Evolutionary conservation across 2,113 vertebrate genomes (phyloP), one percentile per base, ranked within the genome.

Genomic region (Strix uralensis): DNA sequence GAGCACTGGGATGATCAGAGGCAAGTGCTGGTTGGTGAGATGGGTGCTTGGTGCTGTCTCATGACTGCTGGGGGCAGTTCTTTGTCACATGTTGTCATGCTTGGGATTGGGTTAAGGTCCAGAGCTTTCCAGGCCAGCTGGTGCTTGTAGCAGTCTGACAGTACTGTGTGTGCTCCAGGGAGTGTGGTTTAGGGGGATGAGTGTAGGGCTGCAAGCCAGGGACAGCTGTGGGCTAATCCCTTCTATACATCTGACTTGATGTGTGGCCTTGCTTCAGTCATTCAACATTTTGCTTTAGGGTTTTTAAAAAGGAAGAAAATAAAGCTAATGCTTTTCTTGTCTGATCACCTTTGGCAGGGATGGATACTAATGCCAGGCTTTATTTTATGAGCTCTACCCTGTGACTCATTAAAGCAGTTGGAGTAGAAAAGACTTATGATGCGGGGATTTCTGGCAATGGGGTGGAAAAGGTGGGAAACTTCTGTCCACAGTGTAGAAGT

Each of bases 201-300:
- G 69, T 2, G 51, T 4, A 67, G 47, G 90, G 90, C 84, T 57
- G 70, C 46, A 51, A 88, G 85, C 85, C 88, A 90, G 91, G 81
- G 65, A 81, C 88, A 94, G 82, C 94, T 96, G 94, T 57, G 52
- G 77, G 71, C 77, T 92, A 11, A 74, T 49, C 80, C 72, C 18
- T 46, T 46, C 80, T 66, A 1, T 36, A 34, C 47, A 15, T 42
- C 63, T 80, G 80, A 57, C 83, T 17, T 11, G 49, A 8, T 63
- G 83, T 66, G 86, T 92, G 91, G 86, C 93, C 86, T 58, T 65
- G 51, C 69, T 88, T 38, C 72, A 36, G 1, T 49, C 17, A 4
- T 58, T 82, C 5, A 4, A 23, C 9, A 1, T 21, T 15, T 42
- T 58, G 36, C 32, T 29, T 49, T 13, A 22, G 46, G 47, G 5